phyloP scores from a whole-genome alignment of 2,888 invertebrate genomes.

The Philereme vetulata region DNA sequence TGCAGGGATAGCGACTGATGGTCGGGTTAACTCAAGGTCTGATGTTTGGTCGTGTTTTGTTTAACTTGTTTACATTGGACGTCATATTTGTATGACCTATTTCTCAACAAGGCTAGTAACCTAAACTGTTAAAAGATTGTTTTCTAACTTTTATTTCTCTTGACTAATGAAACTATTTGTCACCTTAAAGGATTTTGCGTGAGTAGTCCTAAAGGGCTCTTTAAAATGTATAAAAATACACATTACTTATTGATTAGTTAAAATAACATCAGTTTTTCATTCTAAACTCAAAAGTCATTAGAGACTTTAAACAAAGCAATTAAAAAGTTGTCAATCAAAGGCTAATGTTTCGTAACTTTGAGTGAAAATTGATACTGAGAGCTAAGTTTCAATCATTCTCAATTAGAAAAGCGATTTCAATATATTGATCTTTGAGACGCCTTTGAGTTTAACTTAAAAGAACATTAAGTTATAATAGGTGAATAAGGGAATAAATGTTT shows the following conservation, averaged over 20 bases:
- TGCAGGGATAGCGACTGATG: constrained; percentile 51
- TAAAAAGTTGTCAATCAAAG: constrained; percentile 32
- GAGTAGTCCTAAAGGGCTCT: no score
- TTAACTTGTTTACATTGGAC: constrained; percentile 27
- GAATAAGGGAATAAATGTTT: no score
- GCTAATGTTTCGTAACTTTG: constrained; percentile 18
- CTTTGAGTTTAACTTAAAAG: background rate
- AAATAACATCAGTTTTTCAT: no score
- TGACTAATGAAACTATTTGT: no score
- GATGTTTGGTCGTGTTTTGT: constrained; percentile 52
- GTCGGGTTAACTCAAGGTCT: constrained; percentile 55
- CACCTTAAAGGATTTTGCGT: no score
- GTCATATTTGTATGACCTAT: no score
- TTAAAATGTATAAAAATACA: no score
- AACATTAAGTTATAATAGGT: no score
- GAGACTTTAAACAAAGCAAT: constrained; percentile 12
- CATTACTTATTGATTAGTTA: no score
- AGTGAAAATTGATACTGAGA: constrained; percentile 26
- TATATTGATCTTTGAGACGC: constrained; percentile 7
- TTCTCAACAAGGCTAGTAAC: no score
- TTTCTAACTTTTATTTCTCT: no score
- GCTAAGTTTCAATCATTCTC: constrained; percentile 18
- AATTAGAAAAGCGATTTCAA: constrained; percentile 21
- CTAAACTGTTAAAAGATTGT: no score
- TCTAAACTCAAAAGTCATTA: background rate